Evolutionary conservation across 2,797 vertebrate genomes (phyloP).

Genomic region (Sitta carolinensis): DNA sequence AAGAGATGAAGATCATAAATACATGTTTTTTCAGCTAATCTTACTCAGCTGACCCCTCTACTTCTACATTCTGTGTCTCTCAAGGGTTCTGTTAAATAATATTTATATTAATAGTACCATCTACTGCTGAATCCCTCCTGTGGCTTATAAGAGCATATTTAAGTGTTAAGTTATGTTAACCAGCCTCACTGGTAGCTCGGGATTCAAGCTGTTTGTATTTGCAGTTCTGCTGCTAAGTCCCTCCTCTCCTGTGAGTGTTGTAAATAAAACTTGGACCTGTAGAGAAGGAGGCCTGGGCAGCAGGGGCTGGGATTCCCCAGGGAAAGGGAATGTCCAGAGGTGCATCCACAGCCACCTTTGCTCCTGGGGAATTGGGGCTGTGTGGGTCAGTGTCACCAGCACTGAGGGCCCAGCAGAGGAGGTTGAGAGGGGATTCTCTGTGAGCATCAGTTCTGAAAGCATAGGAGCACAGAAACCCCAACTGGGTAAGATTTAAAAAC

Average conservation of each 20-base stretch:
- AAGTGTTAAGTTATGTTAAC: slow-evolving; percentile 52
- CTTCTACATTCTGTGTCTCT: neutral
- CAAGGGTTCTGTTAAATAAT: slow-evolving; percentile 49
- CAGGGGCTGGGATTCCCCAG: neutral
- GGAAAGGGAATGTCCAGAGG: neutral
- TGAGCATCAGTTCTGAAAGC: neutral
- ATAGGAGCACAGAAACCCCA: accelerated
- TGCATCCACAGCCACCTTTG: neutral
- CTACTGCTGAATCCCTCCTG: slow-evolving; percentile 39
- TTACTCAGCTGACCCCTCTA: slow-evolving; percentile 16
- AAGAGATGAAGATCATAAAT: neutral
- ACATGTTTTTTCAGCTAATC: neutral
- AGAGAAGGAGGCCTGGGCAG: neutral
- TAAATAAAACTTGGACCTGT: neutral
- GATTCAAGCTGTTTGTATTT: slow-evolving; percentile 17
- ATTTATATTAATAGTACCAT: slow-evolving; percentile 55
- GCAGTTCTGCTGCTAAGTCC: neutral
- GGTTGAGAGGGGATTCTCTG: neutral
- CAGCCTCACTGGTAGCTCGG: neutral
- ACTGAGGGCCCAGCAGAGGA: neutral
- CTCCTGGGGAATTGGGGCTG: neutral
- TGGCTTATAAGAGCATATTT: slow-evolving; percentile 60
- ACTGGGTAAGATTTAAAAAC: neutral
- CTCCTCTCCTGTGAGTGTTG: neutral
- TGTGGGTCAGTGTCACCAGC: neutral